phyloP scores from a whole-genome alignment of 1,140 invertebrate genomes.

The Mesaphorura yosii region DNA sequence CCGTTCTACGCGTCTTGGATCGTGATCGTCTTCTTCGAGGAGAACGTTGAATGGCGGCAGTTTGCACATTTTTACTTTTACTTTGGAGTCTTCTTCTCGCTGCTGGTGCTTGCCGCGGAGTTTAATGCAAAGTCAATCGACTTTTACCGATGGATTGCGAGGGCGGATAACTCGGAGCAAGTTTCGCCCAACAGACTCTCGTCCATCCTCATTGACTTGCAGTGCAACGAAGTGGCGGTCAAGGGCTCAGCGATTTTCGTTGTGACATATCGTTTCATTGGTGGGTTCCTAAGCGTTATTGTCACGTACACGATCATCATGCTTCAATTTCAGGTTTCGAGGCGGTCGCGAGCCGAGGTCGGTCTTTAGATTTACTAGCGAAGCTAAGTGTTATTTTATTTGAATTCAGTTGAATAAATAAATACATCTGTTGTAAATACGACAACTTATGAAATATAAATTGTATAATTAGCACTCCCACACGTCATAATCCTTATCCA shows the following conservation, averaged over 20 bases:
- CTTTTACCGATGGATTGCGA: neutral
- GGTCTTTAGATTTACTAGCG: too few relatives aligned
- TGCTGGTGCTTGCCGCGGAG: neutral
- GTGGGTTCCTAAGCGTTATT: too few relatives aligned
- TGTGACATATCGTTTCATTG: neutral
- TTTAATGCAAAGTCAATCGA: neutral
- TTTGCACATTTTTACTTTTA: neutral
- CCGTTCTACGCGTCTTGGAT: neutral
- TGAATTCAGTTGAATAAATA: too few relatives aligned
- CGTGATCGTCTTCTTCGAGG: neutral
- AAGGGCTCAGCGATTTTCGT: neutral
- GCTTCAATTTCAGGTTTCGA: too few relatives aligned
- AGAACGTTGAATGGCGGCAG: neutral
- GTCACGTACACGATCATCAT: too few relatives aligned
- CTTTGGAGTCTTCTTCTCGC: neutral
- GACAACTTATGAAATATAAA: too few relatives aligned
- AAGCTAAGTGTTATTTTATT: too few relatives aligned
- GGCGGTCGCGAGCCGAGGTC: too few relatives aligned
- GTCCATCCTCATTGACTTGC: neutral
- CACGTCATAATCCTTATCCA: too few relatives aligned
- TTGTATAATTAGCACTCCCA: too few relatives aligned
- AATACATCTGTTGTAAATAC: too few relatives aligned
- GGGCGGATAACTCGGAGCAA: neutral
- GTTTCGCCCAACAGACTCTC: neutral
- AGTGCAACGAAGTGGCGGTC: neutral